Evolutionary conservation across 92 coral and sea anemone genomes (phyloP).

Genomic region (Meandrina meandrites): DNA sequence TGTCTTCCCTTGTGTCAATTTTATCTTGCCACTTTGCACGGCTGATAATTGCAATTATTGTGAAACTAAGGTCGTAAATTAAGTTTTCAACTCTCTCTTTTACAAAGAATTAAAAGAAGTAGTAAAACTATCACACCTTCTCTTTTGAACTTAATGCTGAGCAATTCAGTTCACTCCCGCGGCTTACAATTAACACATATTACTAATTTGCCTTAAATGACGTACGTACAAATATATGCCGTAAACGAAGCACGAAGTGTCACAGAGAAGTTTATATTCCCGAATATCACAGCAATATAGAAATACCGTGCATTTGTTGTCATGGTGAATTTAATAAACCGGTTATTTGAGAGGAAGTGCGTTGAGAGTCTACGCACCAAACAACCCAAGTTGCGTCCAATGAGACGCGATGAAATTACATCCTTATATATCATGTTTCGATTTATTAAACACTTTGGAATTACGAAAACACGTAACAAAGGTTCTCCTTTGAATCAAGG

Average conservation of each 20-base stretch:
- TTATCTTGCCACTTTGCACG: neutral
- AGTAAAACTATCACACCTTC: neutral
- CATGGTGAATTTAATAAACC: conserved; percentile 15
- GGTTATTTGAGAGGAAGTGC: conserved; percentile 17
- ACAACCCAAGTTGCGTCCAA: conserved; percentile 1
- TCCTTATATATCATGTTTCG: neutral
- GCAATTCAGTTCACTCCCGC: neutral
- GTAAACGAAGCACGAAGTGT: neutral
- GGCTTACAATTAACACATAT: conserved; percentile 16
- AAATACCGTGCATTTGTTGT: conserved; percentile 10
- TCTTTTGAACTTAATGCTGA: neutral
- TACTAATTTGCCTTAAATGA: neutral
- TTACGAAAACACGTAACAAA: neutral
- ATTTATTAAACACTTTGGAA: neutral
- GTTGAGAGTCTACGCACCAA: neutral
- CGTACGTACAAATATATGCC: neutral
- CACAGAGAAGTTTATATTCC: neutral
- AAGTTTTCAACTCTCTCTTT: neutral
- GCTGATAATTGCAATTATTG: conserved; percentile 8
- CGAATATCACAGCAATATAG: neutral
- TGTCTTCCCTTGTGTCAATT: neutral
- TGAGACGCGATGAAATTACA: neutral
- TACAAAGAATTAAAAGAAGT: neutral
- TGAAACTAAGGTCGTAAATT: neutral
- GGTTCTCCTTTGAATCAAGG: neutral